These are phyloP conservation scores for Protodeltote pygarga DNA, from an alignment of 2,888 invertebrate genomes.

Conservation along the genomic window DNA sequence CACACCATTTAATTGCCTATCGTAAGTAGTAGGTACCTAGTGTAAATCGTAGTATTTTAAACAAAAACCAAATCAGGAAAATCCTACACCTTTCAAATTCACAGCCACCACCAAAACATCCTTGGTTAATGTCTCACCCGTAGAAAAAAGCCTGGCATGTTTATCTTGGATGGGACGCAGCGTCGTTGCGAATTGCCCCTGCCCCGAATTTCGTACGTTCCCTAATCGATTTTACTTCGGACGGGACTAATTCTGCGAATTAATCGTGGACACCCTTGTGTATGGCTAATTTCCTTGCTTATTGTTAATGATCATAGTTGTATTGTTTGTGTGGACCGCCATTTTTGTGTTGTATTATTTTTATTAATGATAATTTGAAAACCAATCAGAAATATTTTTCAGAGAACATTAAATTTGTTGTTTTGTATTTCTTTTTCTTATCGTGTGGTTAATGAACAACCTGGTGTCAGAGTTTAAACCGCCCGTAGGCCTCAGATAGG, in stretches of 20 bases:
- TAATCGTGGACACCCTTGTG: constrained; percentile 85
- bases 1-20: no score
- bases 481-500: no score
- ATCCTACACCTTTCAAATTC: constrained; percentile 32
- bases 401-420: no score
- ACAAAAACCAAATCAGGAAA: constrained; percentile 18
- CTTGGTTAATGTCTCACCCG: constrained; percentile 86
- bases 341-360: constrained; percentile 24
- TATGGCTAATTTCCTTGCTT: constrained; percentile 81
- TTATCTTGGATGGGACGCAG: constrained; percentile 79
- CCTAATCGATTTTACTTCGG: constrained; percentile 84
- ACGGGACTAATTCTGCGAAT: constrained; percentile 84
- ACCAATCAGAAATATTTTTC: no score
- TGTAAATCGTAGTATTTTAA: no score
- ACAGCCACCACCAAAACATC: constrained; percentile 72
- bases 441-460: no score
- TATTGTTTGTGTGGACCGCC: constrained; percentile 56
- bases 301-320: constrained; percentile 68
- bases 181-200: constrained; percentile 75
- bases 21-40: no score
- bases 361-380: background rate
- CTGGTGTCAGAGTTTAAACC: no score
- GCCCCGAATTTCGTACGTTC: constrained; percentile 57
- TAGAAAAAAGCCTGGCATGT: constrained; percentile 84
- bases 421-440: no score